Base-by-base conservation (phyloP, 1,140 invertebrate genomes). In the Bombus consobrinus region DNA sequence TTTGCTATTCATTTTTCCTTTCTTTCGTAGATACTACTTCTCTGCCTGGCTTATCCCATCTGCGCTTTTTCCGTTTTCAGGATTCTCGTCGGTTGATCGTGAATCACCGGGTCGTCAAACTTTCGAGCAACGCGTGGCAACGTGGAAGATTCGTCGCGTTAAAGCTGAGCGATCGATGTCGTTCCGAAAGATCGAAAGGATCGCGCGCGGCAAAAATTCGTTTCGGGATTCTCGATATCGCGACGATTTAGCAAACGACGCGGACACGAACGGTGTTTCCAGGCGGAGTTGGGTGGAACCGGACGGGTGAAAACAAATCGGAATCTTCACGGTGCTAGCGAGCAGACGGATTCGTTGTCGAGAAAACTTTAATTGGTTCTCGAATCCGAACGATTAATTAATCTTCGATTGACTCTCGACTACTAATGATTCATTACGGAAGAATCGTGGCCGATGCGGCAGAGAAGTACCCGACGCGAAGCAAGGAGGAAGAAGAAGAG, bases 351-450 rank as follows among this genome's bases (percentile, higher is more conserved):
- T 88, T 87, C 83, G 86, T 90, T 83, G 89, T 88, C 82, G 85
- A 76, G 82, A 69, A 86, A 91, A 91, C 88, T 91, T 91, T 91
- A 91, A 91, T 91, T 91, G 89, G 90, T 87, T 91, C 90, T 88
- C 88, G 90, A 91, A 91, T 91, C 90, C 85, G 69, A 89, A 85
- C 88, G 88, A 91, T 91, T 91, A 91, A 91, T 91, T 91, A 91
- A 90, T 91, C 87, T 90, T 89, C 87, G 87, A 91, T 91, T 90
- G 89, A 91, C 87, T 90, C 87, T 90, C 87, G 90, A 91, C 83
- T 90, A 83, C 87, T 88, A 90, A 91, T 90, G 90, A 90, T 88
- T 90, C 87, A 90, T 90, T 90, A 90, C 88, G 76, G 43, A 78
- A 80, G 86, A 88, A 88, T 89, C 83, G 86, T 88, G 73, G 87